Conservation (phyloP, 2,888 invertebrate species). For the Malthinus flaveolus region DNA sequence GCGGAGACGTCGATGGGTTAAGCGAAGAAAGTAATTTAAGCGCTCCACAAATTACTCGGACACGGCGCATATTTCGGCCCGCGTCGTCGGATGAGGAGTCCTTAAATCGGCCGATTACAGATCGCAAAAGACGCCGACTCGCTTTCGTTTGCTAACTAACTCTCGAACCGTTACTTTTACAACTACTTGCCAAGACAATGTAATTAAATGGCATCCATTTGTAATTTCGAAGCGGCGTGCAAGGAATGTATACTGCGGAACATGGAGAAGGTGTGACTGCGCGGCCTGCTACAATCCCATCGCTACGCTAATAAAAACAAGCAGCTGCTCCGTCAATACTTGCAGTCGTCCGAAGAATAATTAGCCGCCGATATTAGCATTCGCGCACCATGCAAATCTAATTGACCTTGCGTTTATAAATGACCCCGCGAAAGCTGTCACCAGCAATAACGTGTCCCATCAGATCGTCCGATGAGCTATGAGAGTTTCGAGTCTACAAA, state of each 20-base stretch:
- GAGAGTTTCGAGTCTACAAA: constrained; percentile 49
- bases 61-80: not conserved
- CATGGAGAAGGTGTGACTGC: constrained; percentile 56
- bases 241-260: constrained; percentile 54
- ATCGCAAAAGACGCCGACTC: constrained; percentile 44
- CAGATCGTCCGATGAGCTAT: constrained; percentile 52
- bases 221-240: constrained; percentile 55
- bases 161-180: constrained; percentile 54
- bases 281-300: constrained; percentile 50
- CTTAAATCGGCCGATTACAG: constrained; percentile 50
- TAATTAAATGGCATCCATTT: constrained; percentile 57
- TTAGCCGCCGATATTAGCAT: constrained; percentile 50
- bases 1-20: constrained; percentile 25
- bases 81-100: constrained; percentile 36
- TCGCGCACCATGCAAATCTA: constrained; percentile 49
- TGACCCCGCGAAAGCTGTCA: constrained; percentile 54
- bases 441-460: constrained; percentile 53
- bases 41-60: not conserved
- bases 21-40: constrained; percentile 7
- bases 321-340: constrained; percentile 53
- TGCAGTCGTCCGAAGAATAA: constrained; percentile 49
- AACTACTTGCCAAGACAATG: constrained; percentile 56
- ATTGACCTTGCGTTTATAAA: constrained; percentile 56
- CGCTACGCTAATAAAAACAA: constrained; percentile 53
- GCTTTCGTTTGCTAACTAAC: constrained; percentile 46